Percentiles rank a stretch among this genome's conserved stretches.
Evolutionary conservation across 2,888 invertebrate species (phyloP).

Genomic region (Apomyelois bistriatella): DNA sequence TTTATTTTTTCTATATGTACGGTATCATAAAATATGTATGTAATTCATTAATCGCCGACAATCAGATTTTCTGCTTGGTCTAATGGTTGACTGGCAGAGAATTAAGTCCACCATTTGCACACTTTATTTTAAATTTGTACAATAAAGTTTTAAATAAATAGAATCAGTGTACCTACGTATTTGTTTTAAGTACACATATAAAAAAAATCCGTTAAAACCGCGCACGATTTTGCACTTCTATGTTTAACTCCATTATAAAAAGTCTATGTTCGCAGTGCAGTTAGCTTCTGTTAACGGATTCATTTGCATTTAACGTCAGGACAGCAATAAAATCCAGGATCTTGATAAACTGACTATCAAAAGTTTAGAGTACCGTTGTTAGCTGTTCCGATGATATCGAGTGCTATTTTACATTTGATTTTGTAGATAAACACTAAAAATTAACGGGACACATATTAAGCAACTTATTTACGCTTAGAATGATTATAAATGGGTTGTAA

Average conservation of each 20-base stretch:
- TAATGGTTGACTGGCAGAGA: too few relatives aligned
- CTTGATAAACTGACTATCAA: not conserved
- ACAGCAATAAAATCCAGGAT: constrained; percentile 1
- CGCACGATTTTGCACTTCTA: too few relatives aligned
- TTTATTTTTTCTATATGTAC: too few relatives aligned
- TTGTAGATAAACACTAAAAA: not conserved
- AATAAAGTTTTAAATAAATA: too few relatives aligned
- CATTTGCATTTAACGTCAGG: constrained; percentile 5
- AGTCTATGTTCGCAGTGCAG: not conserved
- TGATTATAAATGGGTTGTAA: not conserved
- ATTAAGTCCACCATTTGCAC: too few relatives aligned
- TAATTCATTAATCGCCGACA: too few relatives aligned
- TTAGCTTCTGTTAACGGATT: not conserved
- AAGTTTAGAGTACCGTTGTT: not conserved
- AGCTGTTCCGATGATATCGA: not conserved
- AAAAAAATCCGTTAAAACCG: too few relatives aligned
- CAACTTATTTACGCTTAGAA: not conserved
- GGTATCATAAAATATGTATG: too few relatives aligned
- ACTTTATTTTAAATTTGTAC: too few relatives aligned
- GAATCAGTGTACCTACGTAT: too few relatives aligned
- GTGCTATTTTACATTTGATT: not conserved
- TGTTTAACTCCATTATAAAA: not conserved
- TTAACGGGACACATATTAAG: not conserved
- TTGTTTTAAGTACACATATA: too few relatives aligned
- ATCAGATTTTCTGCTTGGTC: too few relatives aligned